Percentiles rank a stretch among this genome's conserved stretches.
Conservation (phyloP, 2,888 invertebrate genomes). For the Eupithecia centaureata region DNA sequence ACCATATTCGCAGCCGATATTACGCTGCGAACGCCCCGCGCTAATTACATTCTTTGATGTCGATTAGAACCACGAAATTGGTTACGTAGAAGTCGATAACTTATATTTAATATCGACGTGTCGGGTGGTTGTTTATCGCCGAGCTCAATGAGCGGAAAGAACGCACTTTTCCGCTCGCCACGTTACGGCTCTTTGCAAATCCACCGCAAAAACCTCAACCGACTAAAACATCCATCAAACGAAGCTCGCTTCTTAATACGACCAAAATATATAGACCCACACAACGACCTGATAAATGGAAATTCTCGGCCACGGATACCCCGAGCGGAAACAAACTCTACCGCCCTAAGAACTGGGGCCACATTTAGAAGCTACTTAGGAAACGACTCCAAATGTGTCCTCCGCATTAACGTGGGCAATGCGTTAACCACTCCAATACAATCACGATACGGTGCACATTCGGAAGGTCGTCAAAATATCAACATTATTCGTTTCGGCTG, state of each 20-base stretch:
- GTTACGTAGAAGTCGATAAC: conserved; percentile 36
- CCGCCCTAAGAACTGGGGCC: conserved; percentile 52
- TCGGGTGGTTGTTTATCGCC: conserved; percentile 34
- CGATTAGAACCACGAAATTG: conserved; percentile 47
- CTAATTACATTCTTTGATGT: conserved; percentile 59
- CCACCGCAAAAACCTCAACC: conserved; percentile 66
- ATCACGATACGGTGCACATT: conserved; percentile 74
- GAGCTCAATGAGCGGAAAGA: conserved; percentile 51
- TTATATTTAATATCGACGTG: conserved; percentile 36
- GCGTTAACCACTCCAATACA: conserved; percentile 70
- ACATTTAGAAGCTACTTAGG: conserved; percentile 52
- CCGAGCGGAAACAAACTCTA: conserved; percentile 57
- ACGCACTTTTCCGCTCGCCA: conserved; percentile 52
- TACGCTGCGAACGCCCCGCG: conserved; percentile 48
- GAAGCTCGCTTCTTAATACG: conserved; percentile 71
- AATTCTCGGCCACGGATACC: conserved; percentile 53
- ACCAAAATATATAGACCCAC: conserved; percentile 72
- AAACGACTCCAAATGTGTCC: conserved; percentile 62
- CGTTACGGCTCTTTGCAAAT: conserved; percentile 56
- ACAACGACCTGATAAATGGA: conserved; percentile 69
- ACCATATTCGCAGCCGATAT: conserved; percentile 52
- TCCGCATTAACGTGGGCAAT: conserved; percentile 63
- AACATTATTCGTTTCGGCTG: conserved; percentile 75
- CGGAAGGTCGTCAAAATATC: conserved; percentile 68
- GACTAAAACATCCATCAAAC: conserved; percentile 75